Base-by-base conservation (phyloP, 2,888 invertebrate genomes). In the Girardia tigrina region DNA sequence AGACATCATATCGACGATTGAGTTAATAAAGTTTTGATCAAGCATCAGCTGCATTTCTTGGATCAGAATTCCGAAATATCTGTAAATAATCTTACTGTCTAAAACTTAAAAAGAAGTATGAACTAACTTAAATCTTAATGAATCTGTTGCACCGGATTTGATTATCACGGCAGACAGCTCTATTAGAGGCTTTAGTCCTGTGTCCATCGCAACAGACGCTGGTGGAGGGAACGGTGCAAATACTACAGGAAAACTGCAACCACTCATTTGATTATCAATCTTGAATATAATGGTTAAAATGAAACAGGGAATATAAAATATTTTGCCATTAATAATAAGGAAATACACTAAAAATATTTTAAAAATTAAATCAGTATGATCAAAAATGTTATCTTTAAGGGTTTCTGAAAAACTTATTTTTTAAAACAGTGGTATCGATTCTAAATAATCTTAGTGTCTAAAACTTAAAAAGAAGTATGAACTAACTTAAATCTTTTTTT, bases 181-280 rank as follows among this genome's bases (percentile, higher is more conserved):
- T 75, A 91, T 89, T 85, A 97, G 97, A 0, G 97, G 95, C 82
- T 93, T 94, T 79, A n/a, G n/a, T n/a, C 90, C 89, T 80, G 89
- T 89, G 75, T 90, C 90, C 75, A 89, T 89, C 70, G 91, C 90
- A n/a, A 98, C 89, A 80, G 92, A 93, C 83, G 91, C 90, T 0
- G 97, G 94, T 42, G 91, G 94, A 26, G 94, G 91, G 72, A 95
- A 91, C 0, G 95, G 94, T 26, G 95, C 92, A 77, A 98, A 86
- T 29, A 93, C 89, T 12, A 74, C 78, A 0, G 92, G 92, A 86
- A 94, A 95, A 70, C 92, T 89, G 79, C 91, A 91, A 81, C 92
- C 89, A 29, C 88, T 88, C 80, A 93, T 86, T 83, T 97, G 97
- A 86, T 95, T 94, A 85, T 98, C 98, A 77, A 95, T 88, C 87